Conservation (phyloP, 1,140 invertebrate genomes). For the Mercenaria mercenaria region DNA sequence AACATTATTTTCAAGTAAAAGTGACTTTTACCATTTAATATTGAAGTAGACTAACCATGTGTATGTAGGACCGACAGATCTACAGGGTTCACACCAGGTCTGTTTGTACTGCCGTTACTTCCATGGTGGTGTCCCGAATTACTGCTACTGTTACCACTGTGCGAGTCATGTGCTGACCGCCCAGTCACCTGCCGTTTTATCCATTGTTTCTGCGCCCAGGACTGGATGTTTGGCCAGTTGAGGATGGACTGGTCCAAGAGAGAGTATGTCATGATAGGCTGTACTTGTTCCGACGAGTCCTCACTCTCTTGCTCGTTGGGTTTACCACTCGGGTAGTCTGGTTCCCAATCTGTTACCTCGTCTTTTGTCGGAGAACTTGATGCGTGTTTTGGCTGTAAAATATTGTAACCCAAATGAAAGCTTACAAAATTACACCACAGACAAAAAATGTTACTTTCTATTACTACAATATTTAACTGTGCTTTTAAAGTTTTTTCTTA, state of each 20-base stretch:
- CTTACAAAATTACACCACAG: too few species aligned
- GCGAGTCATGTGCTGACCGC: constrained; percentile 18
- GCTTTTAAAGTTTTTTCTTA: too few species aligned
- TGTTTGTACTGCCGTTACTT: background rate
- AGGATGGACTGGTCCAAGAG: constrained; percentile 84
- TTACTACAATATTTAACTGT: too few species aligned
- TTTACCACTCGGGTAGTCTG: constrained; percentile 76
- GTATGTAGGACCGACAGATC: constrained; percentile 30
- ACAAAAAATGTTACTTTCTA: too few species aligned
- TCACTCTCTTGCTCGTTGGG: constrained; percentile 74
- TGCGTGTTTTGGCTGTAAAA: constrained; percentile 57
- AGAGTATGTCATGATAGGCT: constrained; percentile 82
- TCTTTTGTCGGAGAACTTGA: constrained; percentile 46
- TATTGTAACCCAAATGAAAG: too few species aligned
- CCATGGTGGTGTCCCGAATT: constrained; percentile 31
- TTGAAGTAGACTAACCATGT: constrained; percentile 30
- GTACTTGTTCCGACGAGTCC: constrained; percentile 71
- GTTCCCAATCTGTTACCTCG: constrained; percentile 64
- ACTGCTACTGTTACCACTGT: constrained; percentile 42
- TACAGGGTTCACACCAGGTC: background rate
- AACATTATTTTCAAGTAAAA: too few species aligned
- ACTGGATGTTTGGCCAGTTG: constrained; percentile 85
- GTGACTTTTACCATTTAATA: too few species aligned
- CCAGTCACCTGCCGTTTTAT: constrained; percentile 81
- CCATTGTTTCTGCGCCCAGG: constrained; percentile 86